Percentiles rank a stretch among this genome's conserved stretches.
Conservation (phyloP, 2,113 vertebrate species). For the Oreocharis arfaki region DNA sequence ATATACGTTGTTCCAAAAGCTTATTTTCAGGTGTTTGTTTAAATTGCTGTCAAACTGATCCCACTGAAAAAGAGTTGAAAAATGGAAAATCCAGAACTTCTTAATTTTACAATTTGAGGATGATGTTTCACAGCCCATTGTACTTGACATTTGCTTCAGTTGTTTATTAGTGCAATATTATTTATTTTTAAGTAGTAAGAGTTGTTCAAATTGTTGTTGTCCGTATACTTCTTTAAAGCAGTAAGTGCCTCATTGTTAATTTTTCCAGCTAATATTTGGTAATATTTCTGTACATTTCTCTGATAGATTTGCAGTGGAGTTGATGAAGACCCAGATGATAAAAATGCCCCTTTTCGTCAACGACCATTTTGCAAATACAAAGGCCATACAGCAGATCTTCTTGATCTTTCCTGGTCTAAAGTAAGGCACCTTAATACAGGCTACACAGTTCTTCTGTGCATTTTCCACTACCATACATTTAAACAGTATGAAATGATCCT, state of each 20-base stretch:
- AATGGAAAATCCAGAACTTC: not conserved
- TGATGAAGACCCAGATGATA: conserved; percentile 94
- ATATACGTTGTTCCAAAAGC: not conserved
- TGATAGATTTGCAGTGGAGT: conserved; percentile 78
- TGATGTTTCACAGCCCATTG: not conserved
- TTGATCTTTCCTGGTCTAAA: conserved; percentile 99
- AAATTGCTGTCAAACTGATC: not conserved
- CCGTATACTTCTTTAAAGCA: not conserved
- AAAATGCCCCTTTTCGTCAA: conserved; percentile 90
- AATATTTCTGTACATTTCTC: not conserved
- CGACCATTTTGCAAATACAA: conserved; percentile 98
- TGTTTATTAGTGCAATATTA: not conserved
- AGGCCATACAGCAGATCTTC: conserved; percentile 95
- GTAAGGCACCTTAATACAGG: conserved; percentile 67
- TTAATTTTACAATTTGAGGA: not conserved
- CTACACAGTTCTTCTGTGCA: not conserved
- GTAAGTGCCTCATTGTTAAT: not conserved
- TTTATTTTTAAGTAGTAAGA: not conserved
- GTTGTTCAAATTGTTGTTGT: not conserved
- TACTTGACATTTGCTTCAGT: not conserved
- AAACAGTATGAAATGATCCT: not conserved
- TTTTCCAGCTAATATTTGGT: not conserved
- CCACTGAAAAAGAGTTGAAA: not conserved
- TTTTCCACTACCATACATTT: not conserved
- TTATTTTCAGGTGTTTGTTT: not conserved